Percentiles rank a stretch among this genome's conserved stretches.
phyloP scores from a whole-genome alignment of 2,113 vertebrate species.

The Chionis minor region DNA sequence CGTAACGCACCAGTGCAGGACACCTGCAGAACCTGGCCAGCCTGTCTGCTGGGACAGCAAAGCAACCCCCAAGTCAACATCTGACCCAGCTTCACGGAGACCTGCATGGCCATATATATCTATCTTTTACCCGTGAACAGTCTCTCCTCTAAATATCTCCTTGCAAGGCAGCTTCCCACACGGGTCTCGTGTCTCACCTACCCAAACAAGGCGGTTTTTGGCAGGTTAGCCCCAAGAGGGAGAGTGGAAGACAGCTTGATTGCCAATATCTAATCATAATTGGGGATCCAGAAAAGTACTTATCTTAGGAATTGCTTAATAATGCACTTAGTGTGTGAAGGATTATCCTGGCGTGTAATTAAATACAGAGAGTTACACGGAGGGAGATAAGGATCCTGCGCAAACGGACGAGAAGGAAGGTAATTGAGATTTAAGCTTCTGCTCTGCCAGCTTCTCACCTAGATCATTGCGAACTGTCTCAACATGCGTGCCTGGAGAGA shows the following conservation, averaged over 20 bases:
- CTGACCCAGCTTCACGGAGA: background rate
- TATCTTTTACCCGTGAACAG: background rate
- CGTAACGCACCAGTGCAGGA: background rate
- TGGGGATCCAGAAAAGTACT: slow-evolving; percentile 18
- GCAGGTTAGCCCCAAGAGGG: background rate
- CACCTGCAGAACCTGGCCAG: background rate
- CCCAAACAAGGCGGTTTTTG: background rate
- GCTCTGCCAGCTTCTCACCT: slow-evolving; percentile 24
- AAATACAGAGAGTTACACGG: background rate
- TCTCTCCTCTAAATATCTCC: background rate
- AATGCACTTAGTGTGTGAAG: background rate
- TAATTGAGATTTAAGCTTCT: slow-evolving; percentile 35
- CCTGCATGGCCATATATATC: background rate
- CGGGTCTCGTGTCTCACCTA: background rate
- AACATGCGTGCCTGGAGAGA: background rate
- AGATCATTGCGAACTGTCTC: background rate
- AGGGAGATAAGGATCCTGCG: slow-evolving; percentile 36
- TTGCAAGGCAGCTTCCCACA: background rate
- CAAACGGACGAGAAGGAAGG: slow-evolving; percentile 4
- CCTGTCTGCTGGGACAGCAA: background rate
- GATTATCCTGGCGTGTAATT: background rate
- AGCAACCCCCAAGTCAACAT: background rate
- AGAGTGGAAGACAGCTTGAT: slow-evolving; percentile 20
- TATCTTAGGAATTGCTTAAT: slow-evolving; percentile 14
- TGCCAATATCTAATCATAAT: slow-evolving; percentile 26